Evolutionary conservation across 2,797 vertebrate genomes (phyloP).

Genomic region (Balearica regulorum): DNA sequence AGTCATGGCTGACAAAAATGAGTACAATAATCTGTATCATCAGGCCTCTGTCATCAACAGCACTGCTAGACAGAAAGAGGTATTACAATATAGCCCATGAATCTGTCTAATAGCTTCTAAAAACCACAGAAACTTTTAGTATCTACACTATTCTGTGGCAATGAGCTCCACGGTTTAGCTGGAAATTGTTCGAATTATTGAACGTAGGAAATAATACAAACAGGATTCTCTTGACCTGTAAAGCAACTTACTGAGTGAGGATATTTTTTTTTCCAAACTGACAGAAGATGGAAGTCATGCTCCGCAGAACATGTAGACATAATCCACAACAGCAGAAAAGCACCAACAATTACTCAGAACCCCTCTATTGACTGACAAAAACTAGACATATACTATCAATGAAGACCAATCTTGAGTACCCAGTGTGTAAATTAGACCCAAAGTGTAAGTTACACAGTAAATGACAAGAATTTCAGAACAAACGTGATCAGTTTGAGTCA

Average conservation of each 20-base stretch:
- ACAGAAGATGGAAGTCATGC: neutral
- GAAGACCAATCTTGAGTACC: neutral
- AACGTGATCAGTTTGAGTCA: neutral
- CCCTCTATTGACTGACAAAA: neutral
- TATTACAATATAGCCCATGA: neutral
- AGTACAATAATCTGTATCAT: neutral
- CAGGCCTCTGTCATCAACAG: neutral
- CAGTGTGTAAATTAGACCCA: neutral
- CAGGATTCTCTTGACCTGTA: neutral
- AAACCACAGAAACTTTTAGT: neutral
- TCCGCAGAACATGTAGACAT: neutral
- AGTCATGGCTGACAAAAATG: neutral
- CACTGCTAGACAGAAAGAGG: neutral
- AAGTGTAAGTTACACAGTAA: slow-evolving; percentile 14
- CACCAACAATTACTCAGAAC: neutral
- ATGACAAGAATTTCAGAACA: slow-evolving; percentile 21
- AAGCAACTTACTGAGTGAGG: neutral
- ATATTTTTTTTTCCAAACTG: neutral
- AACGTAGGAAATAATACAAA: neutral
- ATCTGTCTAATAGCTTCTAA: neutral
- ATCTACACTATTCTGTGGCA: neutral
- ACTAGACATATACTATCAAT: neutral
- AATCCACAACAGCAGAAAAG: neutral
- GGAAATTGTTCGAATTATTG: neutral
- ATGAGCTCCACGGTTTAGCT: neutral